A percentile compares a stretch with the other conserved stretches of the same genome.
phyloP scores from a whole-genome alignment of 1,140 invertebrate species.

The Halotydeus destructor region DNA sequence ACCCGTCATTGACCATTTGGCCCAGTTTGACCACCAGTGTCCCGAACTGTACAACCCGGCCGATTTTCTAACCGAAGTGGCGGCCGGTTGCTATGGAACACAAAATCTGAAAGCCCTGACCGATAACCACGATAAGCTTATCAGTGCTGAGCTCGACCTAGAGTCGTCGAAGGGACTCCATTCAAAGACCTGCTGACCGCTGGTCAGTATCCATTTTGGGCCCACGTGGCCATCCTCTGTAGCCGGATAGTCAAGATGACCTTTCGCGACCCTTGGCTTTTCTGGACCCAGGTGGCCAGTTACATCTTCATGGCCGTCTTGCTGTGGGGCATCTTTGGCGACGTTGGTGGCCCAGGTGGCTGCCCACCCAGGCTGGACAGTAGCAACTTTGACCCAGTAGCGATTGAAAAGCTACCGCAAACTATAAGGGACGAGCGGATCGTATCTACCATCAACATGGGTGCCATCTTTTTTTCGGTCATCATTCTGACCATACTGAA shows the following conservation, averaged over 20 bases:
- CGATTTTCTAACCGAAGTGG: conserved; percentile 38
- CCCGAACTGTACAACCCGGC: conserved; percentile 88
- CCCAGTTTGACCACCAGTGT: conserved; percentile 38
- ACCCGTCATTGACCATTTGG: conserved; percentile 9
- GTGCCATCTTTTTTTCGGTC: conserved; percentile 80
- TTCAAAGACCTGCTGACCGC: not conserved
- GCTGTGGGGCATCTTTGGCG: not conserved
- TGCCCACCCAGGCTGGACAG: too few relatives aligned
- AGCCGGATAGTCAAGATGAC: not conserved
- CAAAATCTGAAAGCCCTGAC: conserved; percentile 5
- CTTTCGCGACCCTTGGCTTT: not conserved
- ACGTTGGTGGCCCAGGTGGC: not conserved
- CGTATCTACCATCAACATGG: conserved; percentile 39
- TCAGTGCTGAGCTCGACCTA: not conserved
- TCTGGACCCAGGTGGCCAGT: not conserved
- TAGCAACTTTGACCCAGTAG: too few relatives aligned
- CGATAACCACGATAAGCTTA: conserved; percentile 11
- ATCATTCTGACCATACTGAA: conserved; percentile 89
- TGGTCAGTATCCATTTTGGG: not conserved
- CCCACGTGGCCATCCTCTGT: not conserved
- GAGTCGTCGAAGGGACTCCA: not conserved
- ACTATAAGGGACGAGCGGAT: not conserved
- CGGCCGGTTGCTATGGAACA: conserved; percentile 8
- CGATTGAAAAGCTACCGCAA: too few relatives aligned
- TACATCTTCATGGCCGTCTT: not conserved